These are phyloP conservation scores for Sarcophilus harrisii DNA, from an alignment of 2,797 vertebrate genomes.

Conservation along the genomic window DNA sequence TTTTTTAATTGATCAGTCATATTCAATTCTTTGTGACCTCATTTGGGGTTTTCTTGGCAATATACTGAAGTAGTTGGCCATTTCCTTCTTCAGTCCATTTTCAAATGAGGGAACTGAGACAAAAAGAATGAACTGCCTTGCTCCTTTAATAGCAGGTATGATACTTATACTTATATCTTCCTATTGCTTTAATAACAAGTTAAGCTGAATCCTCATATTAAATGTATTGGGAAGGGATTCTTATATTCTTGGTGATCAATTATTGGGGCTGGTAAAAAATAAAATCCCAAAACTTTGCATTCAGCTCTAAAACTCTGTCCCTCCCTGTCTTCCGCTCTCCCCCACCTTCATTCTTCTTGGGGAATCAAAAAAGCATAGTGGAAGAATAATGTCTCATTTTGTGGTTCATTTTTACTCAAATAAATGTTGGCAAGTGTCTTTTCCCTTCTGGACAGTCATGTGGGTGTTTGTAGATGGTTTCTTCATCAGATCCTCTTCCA, in stretches of 20 bases:
- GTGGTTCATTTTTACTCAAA: background rate
- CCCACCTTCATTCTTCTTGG: background rate
- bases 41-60: background rate
- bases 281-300: background rate
- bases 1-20: background rate
- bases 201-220: constrained; percentile 10
- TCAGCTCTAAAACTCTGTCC: constrained; percentile 8
- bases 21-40: background rate
- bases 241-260: background rate
- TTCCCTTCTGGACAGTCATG: background rate
- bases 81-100: background rate
- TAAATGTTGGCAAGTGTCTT: background rate
- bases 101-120: background rate
- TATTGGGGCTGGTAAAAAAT: background rate
- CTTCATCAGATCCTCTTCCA: background rate
- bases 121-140: background rate
- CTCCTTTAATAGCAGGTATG: background rate
- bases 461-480: background rate
- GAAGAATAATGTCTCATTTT: background rate
- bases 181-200: background rate
- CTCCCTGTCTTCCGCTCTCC: background rate
- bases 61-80: background rate
- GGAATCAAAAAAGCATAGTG: background rate
- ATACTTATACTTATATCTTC: background rate
- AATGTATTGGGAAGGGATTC: constrained; percentile 12